phyloP scores from a whole-genome alignment of 2,888 invertebrate genomes.

The Melikaiella ostensackeni region DNA sequence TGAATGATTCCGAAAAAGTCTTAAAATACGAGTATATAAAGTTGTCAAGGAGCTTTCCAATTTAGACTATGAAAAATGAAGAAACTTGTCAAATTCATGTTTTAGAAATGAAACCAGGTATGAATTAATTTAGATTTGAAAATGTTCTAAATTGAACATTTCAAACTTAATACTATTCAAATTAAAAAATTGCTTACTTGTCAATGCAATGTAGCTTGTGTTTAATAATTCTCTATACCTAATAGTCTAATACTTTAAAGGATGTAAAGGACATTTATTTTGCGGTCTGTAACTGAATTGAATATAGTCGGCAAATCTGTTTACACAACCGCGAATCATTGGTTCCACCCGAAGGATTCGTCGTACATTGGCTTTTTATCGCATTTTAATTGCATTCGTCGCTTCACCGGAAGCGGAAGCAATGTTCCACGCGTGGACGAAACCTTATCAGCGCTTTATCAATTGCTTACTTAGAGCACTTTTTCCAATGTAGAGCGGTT shows the following conservation, averaged over 20 bases:
- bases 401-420: conserved; percentile 63
- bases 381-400: conserved; percentile 51
- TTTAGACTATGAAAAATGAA: too few species aligned
- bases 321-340: conserved; percentile 36
- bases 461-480: conserved; percentile 51
- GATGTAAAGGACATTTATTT: background rate
- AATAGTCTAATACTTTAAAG: background rate
- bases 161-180: too few species aligned
- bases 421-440: conserved; percentile 61
- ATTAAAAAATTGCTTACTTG: too few species aligned
- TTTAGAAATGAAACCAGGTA: too few species aligned
- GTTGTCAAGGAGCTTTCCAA: too few species aligned
- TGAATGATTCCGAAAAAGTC: too few species aligned
- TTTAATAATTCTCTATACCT: too few species aligned
- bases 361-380: conserved; percentile 51
- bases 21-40: too few species aligned
- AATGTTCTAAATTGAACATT: too few species aligned
- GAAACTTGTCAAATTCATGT: too few species aligned
- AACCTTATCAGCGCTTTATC: conserved; percentile 61
- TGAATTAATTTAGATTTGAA: too few species aligned
- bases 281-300: background rate
- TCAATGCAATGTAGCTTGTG: too few species aligned
- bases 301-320: background rate
- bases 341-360: conserved; percentile 59
- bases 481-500: conserved; percentile 53